Percentiles rank a stretch among this genome's conserved stretches.
Evolutionary conservation across 2,113 vertebrate genomes (phyloP).

Genomic region (Rynchops niger): DNA sequence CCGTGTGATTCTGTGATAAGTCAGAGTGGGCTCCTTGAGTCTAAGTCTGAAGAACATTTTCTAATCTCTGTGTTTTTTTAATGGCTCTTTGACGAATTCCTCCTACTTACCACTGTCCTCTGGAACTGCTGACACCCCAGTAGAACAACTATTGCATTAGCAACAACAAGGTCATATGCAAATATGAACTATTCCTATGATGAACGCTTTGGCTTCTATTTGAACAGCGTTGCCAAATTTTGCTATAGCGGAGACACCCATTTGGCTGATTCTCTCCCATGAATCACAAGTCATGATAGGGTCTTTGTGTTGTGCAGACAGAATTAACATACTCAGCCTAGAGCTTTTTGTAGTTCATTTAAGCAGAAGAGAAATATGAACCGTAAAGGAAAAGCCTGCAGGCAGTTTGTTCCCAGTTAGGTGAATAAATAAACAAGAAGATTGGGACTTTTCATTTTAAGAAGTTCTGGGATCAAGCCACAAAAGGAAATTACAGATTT

Average conservation of each 20-base stretch:
- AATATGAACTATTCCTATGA: neutral
- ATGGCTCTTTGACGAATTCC: neutral
- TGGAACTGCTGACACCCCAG: neutral
- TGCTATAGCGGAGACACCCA: neutral
- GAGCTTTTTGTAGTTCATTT: neutral
- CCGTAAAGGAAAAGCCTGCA: neutral
- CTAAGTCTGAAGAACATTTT: neutral
- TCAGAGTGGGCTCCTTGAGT: neutral
- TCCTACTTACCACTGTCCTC: neutral
- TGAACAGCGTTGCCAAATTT: neutral
- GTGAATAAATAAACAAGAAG: neutral
- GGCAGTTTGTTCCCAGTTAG: neutral
- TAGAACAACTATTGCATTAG: neutral
- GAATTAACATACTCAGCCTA: neutral
- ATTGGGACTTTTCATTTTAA: neutral
- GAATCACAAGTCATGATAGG: neutral
- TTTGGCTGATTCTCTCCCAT: neutral
- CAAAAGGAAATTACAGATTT: neutral
- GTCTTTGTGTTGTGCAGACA: neutral
- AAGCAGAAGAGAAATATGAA: neutral
- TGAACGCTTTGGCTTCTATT: neutral
- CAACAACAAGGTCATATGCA: conserved; percentile 27
- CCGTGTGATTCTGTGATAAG: neutral
- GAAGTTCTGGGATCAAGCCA: neutral
- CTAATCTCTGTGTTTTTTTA: neutral